A percentile compares a stretch with the other conserved stretches of the same genome.
These are phyloP conservation scores for Amphipoea oculea DNA, from an alignment of 2,888 invertebrate genomes.

Conservation along the genomic window DNA sequence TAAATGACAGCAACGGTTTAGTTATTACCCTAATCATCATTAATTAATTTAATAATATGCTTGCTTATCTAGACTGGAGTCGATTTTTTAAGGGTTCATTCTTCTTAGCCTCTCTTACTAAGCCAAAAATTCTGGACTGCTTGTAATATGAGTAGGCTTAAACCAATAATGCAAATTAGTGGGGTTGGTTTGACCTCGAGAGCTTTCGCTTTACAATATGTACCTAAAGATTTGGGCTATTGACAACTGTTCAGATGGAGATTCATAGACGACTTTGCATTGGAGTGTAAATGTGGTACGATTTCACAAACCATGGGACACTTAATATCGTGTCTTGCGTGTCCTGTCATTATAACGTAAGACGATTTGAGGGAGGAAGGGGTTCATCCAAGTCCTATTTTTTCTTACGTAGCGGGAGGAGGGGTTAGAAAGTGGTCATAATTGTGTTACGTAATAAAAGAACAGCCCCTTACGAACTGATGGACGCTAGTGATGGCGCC, in stretches of 20 bases:
- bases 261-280: not conserved
- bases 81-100: not conserved
- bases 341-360: no score
- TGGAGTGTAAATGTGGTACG: not conserved
- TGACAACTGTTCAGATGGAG: not conserved
- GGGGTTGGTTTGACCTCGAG: not conserved
- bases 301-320: not conserved
- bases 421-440: no score
- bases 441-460: no score
- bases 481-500: not conserved
- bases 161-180: not conserved
- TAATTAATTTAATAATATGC: not conserved
- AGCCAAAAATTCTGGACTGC: not conserved
- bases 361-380: no score
- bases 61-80: not conserved
- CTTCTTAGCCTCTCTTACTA: not conserved
- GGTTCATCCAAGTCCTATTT: no score
- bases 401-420: no score
- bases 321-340: not conserved
- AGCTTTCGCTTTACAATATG: not conserved
- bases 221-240: not conserved
- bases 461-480: no score
- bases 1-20: no score
- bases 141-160: not conserved
- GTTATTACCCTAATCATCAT: no score